These are phyloP conservation scores for Myioborus miniatus DNA, from an alignment of 2,797 vertebrate species.

Conservation along the genomic window DNA sequence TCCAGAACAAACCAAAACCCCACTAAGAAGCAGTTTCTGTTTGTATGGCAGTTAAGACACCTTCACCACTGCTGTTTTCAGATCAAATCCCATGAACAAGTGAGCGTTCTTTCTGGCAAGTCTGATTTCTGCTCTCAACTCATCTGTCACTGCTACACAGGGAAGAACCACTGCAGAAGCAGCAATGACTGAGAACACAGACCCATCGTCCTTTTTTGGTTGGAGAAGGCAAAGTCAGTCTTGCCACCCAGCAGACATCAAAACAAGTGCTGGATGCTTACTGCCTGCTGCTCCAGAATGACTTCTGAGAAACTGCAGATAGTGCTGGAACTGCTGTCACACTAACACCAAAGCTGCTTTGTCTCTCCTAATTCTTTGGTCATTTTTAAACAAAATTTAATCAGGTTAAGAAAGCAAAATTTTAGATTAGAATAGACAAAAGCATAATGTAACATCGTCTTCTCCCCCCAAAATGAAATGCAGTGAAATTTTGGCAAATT, in stretches of 20 bases:
- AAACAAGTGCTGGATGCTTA: background rate
- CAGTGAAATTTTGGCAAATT: background rate
- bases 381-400: background rate
- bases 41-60: background rate
- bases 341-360: background rate
- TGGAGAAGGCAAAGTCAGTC: background rate
- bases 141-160: background rate
- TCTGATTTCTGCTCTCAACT: background rate
- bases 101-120: background rate
- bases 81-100: background rate
- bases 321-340: background rate
- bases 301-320: background rate
- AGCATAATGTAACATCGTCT: background rate
- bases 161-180: background rate
- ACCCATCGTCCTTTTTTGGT: rapidly evolving
- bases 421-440: background rate
- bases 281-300: background rate
- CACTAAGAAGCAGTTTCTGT: background rate
- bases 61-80: background rate
- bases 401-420: background rate
- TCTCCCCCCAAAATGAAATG: background rate
- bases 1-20: background rate
- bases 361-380: background rate
- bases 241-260: background rate
- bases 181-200: background rate